Percentiles rank a stretch among this genome's conserved stretches.
Evolutionary conservation across 2,888 invertebrate genomes (phyloP).

Genomic region (Nysson spinosus): DNA sequence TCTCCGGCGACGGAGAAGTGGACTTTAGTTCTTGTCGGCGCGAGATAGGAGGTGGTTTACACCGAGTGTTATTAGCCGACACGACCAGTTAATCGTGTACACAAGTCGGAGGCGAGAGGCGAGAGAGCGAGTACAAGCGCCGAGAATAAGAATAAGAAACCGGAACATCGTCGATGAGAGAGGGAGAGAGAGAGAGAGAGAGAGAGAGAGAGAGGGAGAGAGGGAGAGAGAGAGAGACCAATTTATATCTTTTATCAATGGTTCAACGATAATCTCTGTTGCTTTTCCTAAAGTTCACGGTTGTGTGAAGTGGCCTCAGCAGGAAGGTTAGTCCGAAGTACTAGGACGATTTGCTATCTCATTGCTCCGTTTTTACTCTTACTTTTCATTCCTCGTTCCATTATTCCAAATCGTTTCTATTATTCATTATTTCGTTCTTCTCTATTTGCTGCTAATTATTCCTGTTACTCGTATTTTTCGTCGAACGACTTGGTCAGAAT

Average conservation of each 20-base stretch:
- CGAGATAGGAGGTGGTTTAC: constrained; percentile 46
- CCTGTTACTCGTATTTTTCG: too few species aligned
- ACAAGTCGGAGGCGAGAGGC: constrained; percentile 3
- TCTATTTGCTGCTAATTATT: background rate
- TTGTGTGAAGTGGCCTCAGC: constrained; percentile 40
- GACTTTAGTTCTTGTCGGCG: constrained; percentile 42
- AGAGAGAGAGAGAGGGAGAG: constrained; percentile 3
- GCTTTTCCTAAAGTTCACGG: constrained; percentile 62
- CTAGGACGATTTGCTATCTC: constrained; percentile 38
- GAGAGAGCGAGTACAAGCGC: too few species aligned
- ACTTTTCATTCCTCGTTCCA: background rate
- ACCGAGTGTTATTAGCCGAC: constrained; percentile 33
- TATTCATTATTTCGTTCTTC: constrained; percentile 3
- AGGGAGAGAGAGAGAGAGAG: constrained; percentile 4
- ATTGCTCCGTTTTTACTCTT: background rate
- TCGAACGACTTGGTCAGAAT: too few species aligned
- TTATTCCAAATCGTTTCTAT: background rate
- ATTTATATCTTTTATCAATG: constrained; percentile 41
- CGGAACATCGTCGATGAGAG: constrained; percentile 1
- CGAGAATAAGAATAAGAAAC: constrained; percentile 5
- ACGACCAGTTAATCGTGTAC: constrained; percentile 17
- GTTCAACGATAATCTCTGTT: constrained; percentile 50
- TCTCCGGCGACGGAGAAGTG: too few species aligned
- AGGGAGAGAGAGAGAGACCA: constrained; percentile 10
- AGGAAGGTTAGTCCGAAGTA: constrained; percentile 54